These are phyloP conservation scores for Andrena cerasifolii DNA, from an alignment of 1,140 invertebrate species.

Conservation along the genomic window DNA sequence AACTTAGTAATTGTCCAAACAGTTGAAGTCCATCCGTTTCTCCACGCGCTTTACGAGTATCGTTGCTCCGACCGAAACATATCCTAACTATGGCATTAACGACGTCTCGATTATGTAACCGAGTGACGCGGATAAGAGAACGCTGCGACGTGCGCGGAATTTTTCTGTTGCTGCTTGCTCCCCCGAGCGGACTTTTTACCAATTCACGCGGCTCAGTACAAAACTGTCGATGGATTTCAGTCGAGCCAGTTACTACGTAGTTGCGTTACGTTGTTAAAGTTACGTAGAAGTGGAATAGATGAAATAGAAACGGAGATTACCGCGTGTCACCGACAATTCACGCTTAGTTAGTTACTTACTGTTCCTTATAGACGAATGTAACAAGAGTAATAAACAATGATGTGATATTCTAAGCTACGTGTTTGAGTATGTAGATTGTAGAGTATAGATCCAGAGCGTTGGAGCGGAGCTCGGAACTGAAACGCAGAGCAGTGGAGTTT, in stretches of 20 bases:
- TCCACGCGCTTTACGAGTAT: background rate
- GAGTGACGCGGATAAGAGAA: background rate
- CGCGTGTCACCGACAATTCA: constrained; percentile 10
- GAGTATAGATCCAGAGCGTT: too few species aligned
- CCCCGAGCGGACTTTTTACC: background rate
- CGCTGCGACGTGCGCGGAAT: too few species aligned
- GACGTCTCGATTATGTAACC: background rate
- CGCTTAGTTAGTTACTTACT: constrained; percentile 20
- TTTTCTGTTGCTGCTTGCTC: background rate
- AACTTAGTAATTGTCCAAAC: background rate
- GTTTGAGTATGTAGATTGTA: background rate
- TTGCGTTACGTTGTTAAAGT: constrained; percentile 4
- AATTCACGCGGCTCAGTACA: background rate
- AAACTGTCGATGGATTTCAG: background rate
- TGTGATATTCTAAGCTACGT: constrained; percentile 25
- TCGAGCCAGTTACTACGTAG: background rate
- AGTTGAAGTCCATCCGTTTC: constrained; percentile 9
- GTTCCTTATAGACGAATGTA: constrained; percentile 19
- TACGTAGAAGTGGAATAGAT: background rate
- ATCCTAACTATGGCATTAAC: constrained; percentile 1
- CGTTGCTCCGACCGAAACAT: background rate
- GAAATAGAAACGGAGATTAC: background rate
- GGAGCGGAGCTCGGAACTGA: too few species aligned
- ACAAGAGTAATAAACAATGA: constrained; percentile 20
- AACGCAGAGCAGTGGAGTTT: too few species aligned